phyloP scores from a whole-genome alignment of 1,140 invertebrate genomes.

The Helicorthomorpha holstii region DNA sequence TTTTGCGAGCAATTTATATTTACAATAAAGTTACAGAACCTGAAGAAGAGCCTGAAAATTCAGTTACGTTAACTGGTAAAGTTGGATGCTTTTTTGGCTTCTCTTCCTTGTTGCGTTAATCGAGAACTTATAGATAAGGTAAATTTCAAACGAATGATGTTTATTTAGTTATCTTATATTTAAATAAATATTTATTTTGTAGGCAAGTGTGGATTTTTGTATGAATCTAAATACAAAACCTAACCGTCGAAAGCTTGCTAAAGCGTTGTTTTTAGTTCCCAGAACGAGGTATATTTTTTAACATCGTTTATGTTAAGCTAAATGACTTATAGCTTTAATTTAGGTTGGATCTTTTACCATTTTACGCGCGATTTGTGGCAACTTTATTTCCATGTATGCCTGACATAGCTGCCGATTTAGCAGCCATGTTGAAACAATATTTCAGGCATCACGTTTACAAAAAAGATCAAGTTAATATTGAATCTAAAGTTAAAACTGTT shows the following conservation, averaged over 20 bases:
- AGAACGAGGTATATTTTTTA: conserved; percentile 26
- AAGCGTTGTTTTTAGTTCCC: conserved; percentile 33
- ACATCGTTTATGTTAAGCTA: not conserved
- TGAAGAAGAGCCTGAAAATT: conserved; percentile 21
- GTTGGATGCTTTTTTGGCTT: conserved; percentile 71
- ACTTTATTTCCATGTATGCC: conserved; percentile 76
- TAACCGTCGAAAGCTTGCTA: conserved; percentile 78
- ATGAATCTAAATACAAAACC: conserved; percentile 87
- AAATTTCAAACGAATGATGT: too few relatives aligned
- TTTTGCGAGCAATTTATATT: too few relatives aligned
- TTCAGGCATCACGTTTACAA: conserved; percentile 90
- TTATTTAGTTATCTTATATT: too few relatives aligned
- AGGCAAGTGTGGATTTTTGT: conserved; percentile 82
- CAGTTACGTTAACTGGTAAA: conserved; percentile 30
- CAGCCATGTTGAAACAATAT: conserved; percentile 75
- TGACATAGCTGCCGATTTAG: conserved; percentile 61
- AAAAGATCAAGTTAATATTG: conserved; percentile 97
- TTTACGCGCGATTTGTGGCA: conserved; percentile 85
- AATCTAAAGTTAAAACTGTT: conserved; percentile 94
- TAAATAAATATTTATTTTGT: too few relatives aligned
- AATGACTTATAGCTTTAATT: not conserved
- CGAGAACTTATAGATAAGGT: conserved; percentile 87
- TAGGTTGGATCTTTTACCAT: conserved; percentile 83
- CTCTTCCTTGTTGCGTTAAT: conserved; percentile 86
- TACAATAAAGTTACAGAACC: conserved; percentile 15